Conservation (phyloP, 2,888 invertebrate genomes). For the Latrodectus hesperus region DNA sequence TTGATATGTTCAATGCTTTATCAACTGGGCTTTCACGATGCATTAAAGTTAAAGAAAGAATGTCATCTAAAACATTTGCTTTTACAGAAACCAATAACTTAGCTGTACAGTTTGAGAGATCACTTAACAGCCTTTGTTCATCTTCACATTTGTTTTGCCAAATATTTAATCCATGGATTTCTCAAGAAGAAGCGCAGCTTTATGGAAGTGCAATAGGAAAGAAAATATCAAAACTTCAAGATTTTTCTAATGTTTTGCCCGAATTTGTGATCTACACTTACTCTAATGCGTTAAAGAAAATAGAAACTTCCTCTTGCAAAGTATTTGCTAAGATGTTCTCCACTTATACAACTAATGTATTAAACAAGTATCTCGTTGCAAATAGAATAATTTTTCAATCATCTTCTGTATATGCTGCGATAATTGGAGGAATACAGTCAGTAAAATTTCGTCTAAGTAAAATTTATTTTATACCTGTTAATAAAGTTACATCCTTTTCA, state of each 20-base stretch:
- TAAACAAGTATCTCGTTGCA: conserved; percentile 13
- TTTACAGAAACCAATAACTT: conserved; percentile 7
- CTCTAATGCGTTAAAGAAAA: conserved; percentile 17
- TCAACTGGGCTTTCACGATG: conserved; percentile 37
- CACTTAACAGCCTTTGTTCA: conserved; percentile 10
- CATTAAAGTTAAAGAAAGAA: conserved; percentile 30
- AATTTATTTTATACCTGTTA: conserved; percentile 35
- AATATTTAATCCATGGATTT: conserved; percentile 40
- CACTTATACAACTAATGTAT: conserved; percentile 22
- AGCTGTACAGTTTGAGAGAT: conserved; percentile 9
- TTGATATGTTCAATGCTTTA: conserved; percentile 41
- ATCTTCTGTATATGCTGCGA: conserved; percentile 31
- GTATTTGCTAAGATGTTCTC: conserved; percentile 42
- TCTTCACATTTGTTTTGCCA: conserved; percentile 35
- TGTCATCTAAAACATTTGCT: conserved; percentile 13
- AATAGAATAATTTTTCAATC: conserved; percentile 34
- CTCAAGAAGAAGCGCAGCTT: conserved; percentile 18
- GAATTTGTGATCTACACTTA: conserved; percentile 24
- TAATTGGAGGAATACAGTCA: conserved; percentile 26
- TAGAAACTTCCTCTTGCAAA: conserved; percentile 19
- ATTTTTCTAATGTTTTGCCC: conserved; percentile 12
- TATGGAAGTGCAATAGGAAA: conserved; percentile 24
- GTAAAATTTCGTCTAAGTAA: conserved; percentile 11
- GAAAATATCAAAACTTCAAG: conserved; percentile 14
- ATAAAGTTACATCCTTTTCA: conserved; percentile 19